phyloP scores from a whole-genome alignment of 2,113 vertebrate species.

The Anthoscopus minutus region DNA sequence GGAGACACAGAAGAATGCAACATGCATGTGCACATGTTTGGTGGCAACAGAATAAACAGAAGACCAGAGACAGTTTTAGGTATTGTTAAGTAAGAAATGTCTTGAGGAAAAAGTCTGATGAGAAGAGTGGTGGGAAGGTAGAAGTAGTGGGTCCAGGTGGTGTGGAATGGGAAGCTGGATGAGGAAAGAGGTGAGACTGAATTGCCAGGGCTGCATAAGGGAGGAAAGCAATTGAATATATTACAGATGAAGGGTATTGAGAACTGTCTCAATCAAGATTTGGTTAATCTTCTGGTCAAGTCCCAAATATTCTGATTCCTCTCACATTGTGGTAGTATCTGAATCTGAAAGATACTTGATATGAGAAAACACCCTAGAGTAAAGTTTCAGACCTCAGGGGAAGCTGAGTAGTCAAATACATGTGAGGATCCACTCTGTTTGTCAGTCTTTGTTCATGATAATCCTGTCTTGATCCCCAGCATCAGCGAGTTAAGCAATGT shows the following conservation, averaged over 20 bases:
- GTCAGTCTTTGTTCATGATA: not conserved
- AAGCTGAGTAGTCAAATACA: not conserved
- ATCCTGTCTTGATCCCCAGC: not conserved
- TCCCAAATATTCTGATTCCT: not conserved
- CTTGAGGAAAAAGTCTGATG: not conserved
- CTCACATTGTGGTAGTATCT: not conserved
- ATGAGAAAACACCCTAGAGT: not conserved
- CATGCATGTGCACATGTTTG: accelerated
- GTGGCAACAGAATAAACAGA: not conserved
- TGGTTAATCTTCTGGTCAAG: not conserved
- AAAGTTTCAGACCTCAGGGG: not conserved
- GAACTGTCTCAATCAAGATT: no score
- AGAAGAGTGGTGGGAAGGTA: not conserved
- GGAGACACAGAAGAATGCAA: not conserved
- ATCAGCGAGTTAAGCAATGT: not conserved
- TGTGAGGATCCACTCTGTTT: not conserved
- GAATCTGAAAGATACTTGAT: not conserved
- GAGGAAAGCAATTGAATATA: not conserved
- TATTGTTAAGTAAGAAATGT: not conserved
- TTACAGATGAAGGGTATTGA: not conserved
- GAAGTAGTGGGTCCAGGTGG: not conserved
- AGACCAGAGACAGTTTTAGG: not conserved
- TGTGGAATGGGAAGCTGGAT: not conserved
- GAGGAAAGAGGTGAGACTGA: not conserved
- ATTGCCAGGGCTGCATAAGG: not conserved